Percentiles rank a stretch among this genome's conserved stretches.
Conservation (phyloP, 1,140 invertebrate species). For the Rhagoletis zephyria region DNA sequence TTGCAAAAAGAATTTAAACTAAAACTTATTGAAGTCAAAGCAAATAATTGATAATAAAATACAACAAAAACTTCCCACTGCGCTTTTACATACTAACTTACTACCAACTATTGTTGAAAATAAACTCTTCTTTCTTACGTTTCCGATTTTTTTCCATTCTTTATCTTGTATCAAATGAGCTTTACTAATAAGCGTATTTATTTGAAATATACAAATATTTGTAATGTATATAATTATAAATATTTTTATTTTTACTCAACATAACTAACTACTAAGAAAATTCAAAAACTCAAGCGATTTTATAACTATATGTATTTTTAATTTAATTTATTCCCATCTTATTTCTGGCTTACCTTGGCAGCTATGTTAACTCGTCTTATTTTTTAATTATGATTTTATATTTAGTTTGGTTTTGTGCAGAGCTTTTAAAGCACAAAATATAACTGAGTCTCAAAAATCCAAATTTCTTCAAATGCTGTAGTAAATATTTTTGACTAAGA, state of each 20-base stretch:
- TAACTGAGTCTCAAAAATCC: too few species aligned
- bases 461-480: too few species aligned
- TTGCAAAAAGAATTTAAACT: conserved; percentile 6
- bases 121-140: conserved; percentile 31
- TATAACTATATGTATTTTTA: conserved; percentile 1
- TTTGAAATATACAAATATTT: conserved; percentile 13
- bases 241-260: conserved; percentile 17
- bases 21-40: conserved; percentile 43
- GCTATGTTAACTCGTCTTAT: not conserved
- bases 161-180: conserved; percentile 38
- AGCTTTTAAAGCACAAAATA: conserved; percentile 9
- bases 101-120: conserved; percentile 34
- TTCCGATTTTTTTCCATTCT: not conserved
- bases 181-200: conserved; percentile 52
- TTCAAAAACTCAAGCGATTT: conserved; percentile 27
- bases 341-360: not conserved
- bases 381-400: not conserved
- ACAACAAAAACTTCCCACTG: conserved; percentile 74
- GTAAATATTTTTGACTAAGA: too few species aligned
- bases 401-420: not conserved
- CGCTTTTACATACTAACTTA: conserved; percentile 67
- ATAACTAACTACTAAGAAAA: conserved; percentile 53
- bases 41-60: conserved; percentile 60
- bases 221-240: conserved; percentile 50
- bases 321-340: not conserved